Evolutionary conservation across 92 coral and sea anemone genomes (phyloP).

Genomic region (Zoanthus solanderi): DNA sequence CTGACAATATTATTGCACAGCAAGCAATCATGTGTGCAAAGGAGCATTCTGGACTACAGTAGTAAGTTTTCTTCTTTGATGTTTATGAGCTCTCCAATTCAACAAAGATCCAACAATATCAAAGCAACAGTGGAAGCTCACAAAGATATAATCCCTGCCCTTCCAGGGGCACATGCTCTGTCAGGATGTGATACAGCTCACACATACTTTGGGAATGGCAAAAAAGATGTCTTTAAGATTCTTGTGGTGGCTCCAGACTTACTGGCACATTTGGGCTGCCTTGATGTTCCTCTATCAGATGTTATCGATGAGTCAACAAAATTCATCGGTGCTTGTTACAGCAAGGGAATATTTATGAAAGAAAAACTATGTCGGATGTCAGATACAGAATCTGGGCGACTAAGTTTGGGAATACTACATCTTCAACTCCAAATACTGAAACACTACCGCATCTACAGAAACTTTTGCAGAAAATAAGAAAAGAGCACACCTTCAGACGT

Average conservation of each 20-base stretch:
- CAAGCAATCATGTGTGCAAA: constrained; percentile 76
- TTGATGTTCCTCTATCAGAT: too few relatives aligned
- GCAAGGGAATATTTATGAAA: too few relatives aligned
- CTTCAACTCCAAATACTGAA: not conserved
- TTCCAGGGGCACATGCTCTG: constrained; percentile 68
- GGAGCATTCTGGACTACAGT: constrained; percentile 49
- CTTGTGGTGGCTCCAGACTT: constrained; percentile 66
- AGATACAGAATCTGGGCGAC: constrained; percentile 43
- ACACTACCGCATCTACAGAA: constrained; percentile 66
- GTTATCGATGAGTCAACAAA: too few relatives aligned
- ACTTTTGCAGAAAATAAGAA: constrained; percentile 64
- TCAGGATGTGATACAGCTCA: constrained; percentile 78
- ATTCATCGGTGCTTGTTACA: too few relatives aligned
- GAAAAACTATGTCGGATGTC: too few relatives aligned
- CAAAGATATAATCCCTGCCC: constrained; percentile 53
- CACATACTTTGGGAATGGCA: constrained; percentile 73
- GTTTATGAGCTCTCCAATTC: constrained; percentile 51
- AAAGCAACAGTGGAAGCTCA: constrained; percentile 62
- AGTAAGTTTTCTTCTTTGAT: not conserved
- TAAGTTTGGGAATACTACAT: constrained; percentile 55
- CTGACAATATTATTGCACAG: constrained; percentile 70
- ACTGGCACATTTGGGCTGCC: too few relatives aligned
- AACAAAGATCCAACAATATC: constrained; percentile 66
- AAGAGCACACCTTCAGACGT: constrained; percentile 71
- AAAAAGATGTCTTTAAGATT: constrained; percentile 63